These are phyloP conservation scores for Diplazon laetatorius DNA, from an alignment of 2,888 invertebrate species.

Conservation along the genomic window DNA sequence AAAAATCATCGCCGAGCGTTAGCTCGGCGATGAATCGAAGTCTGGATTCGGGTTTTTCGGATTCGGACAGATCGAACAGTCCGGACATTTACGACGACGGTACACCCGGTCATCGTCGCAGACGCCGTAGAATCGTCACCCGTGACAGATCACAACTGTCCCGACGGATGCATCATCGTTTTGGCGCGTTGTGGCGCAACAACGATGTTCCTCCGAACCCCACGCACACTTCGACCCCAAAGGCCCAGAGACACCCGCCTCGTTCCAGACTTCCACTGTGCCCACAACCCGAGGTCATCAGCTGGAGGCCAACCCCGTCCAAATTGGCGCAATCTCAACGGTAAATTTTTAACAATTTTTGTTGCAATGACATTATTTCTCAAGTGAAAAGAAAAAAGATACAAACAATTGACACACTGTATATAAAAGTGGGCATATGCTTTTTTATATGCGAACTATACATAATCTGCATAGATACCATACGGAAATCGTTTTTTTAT, in stretches of 20 bases:
- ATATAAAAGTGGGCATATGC: too few relatives aligned
- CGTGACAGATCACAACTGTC: constrained; percentile 52
- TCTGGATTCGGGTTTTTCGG: constrained; percentile 92
- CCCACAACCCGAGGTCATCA: constrained; percentile 16
- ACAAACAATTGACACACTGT: too few relatives aligned
- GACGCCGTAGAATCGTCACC: constrained; percentile 60
- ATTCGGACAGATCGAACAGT: constrained; percentile 87
- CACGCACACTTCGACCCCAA: constrained; percentile 77
- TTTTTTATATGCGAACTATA: too few relatives aligned
- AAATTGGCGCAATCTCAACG: constrained; percentile 11
- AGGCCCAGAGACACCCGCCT: constrained; percentile 59
- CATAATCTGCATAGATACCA: too few relatives aligned
- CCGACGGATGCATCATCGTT: constrained; percentile 55
- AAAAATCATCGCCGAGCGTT: constrained; percentile 69
- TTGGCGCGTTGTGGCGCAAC: constrained; percentile 66
- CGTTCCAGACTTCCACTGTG: background rate
- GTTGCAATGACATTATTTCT: background rate
- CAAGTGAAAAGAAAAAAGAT: too few relatives aligned
- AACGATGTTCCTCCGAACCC: constrained; percentile 70
- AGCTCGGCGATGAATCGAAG: constrained; percentile 86
- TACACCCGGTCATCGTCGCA: constrained; percentile 57
- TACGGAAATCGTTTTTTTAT: too few relatives aligned
- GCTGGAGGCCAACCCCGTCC: constrained; percentile 29
- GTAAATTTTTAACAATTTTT: constrained; percentile 21
- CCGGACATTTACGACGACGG: constrained; percentile 67